Evolutionary conservation across 2,113 vertebrate genomes (phyloP).

Genomic region (Trochalopteron elliotii): DNA sequence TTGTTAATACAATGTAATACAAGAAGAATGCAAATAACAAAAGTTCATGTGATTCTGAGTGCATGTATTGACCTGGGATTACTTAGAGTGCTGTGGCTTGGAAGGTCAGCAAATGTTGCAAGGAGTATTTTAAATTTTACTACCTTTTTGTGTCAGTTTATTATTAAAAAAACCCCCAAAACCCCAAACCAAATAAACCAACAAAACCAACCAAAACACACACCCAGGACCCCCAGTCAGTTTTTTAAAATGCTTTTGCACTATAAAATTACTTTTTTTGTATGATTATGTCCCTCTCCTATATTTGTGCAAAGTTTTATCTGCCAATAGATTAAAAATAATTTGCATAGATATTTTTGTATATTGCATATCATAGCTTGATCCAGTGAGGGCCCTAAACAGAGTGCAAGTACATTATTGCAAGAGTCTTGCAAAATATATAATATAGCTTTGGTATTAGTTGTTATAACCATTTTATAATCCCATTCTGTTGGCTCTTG

Average conservation of each 20-base stretch:
- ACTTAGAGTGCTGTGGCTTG: not conserved
- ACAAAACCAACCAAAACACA: not conserved
- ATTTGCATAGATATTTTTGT: not conserved
- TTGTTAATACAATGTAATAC: not conserved
- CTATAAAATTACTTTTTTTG: not conserved
- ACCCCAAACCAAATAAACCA: not conserved
- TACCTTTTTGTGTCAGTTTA: not conserved
- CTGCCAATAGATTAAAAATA: not conserved
- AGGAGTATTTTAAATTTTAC: not conserved
- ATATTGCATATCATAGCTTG: not conserved
- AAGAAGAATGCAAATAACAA: not conserved
- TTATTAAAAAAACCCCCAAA: not conserved
- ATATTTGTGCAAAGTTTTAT: not conserved
- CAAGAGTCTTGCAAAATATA: not conserved
- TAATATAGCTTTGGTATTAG: not conserved
- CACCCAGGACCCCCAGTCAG: accelerated
- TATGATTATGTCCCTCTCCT: not conserved
- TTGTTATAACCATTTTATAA: not conserved
- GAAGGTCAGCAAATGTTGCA: not conserved
- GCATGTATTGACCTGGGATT: not conserved
- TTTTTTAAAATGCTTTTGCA: not conserved
- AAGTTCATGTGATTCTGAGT: not conserved
- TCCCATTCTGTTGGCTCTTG: accelerated
- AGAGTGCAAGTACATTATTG: not conserved
- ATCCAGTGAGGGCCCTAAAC: not conserved